Evolutionary conservation across 2,888 invertebrate genomes (phyloP), one percentile per base, ranked within the genome.

Genomic region (Plagiodera versicolora): DNA sequence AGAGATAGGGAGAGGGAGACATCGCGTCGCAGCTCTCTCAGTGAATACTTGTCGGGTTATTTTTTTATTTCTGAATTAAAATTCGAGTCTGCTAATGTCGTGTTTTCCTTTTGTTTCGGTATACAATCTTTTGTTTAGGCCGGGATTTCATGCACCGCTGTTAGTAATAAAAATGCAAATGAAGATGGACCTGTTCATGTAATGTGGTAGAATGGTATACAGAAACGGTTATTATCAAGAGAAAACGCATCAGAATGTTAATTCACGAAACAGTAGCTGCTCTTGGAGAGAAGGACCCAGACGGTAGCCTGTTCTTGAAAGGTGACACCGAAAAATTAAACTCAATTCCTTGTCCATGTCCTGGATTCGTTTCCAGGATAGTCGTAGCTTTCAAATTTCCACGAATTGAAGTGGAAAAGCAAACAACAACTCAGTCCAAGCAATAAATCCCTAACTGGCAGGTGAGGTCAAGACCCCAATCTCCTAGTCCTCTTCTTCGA

Each of bases 111-210:
- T 77, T 74, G 74, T 72, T 72, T 73, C 67, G 68, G 60, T 63
- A 64, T 64, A 69, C 64, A 68, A 70, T 70, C 74, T 74, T 76
- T 77, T 76, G 76, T 76, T 75, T 69, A 66, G 71, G 67, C 72
- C 74, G 74, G 72, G 70, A 71, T 75, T 75, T 75, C 74, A 69
- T 71, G 69, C 67, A 66, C 66, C 68, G 66, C 71, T 70, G 69
- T 63, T 67, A 70, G 69, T 74, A 74, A 76, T 76, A 76, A 76
- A 76, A 74, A 76, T 76, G 75, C 73, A 74, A 76, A 76, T 76
- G 61, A 65, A 64, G 69, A 66, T 60, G 66, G 59, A 67, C 66
- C 64, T 60, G 65, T 62, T 50, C 57, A 52, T 58, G 59, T 58
- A 62, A 46, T 59, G 35, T 48, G 51, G 55, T 58, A 56, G 50